A percentile compares a stretch with the other conserved stretches of the same genome.
phyloP scores from a whole-genome alignment of 1,140 invertebrate genomes.

The Nilaparvata lugens region DNA sequence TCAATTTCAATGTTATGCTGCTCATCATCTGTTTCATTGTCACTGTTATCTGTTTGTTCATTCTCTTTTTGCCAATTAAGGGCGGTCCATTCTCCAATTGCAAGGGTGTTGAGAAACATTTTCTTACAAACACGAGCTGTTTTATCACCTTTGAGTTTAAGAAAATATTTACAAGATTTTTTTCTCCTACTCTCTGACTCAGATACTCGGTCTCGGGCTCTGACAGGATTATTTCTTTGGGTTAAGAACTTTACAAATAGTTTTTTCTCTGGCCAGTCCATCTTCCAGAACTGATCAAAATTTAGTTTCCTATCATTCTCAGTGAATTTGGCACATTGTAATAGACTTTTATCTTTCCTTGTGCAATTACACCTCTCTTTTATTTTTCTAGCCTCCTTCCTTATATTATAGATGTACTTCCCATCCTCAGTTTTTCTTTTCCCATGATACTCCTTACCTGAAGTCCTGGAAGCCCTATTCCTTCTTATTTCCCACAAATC shows the following conservation, averaged over 20 bases:
- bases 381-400: constrained; percentile 9
- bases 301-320: constrained; percentile 8
- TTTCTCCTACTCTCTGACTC: constrained; percentile 11
- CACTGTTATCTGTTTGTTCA: background rate
- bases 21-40: background rate
- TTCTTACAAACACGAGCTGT: constrained; percentile 11
- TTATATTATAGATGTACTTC: constrained; percentile 6
- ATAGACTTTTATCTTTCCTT: constrained; percentile 12
- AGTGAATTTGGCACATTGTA: constrained; percentile 7
- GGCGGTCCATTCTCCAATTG: constrained; percentile 9
- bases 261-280: constrained; percentile 5
- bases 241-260: constrained; percentile 12
- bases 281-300: constrained; percentile 11
- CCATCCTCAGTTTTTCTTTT: constrained; percentile 9
- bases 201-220: constrained; percentile 8
- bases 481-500: constrained; percentile 7
- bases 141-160: constrained; percentile 1
- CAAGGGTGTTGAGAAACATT: constrained; percentile 11
- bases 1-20: background rate
- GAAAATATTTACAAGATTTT: constrained; percentile 11
- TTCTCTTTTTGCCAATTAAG: constrained; percentile 9
- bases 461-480: constrained; percentile 4
- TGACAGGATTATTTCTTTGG: constrained; percentile 7
- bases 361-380: constrained; percentile 10
- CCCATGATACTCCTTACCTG: constrained; percentile 11